Evolutionary conservation across 1,140 invertebrate genomes (phyloP).

Genomic region (Drosophila rufa): DNA sequence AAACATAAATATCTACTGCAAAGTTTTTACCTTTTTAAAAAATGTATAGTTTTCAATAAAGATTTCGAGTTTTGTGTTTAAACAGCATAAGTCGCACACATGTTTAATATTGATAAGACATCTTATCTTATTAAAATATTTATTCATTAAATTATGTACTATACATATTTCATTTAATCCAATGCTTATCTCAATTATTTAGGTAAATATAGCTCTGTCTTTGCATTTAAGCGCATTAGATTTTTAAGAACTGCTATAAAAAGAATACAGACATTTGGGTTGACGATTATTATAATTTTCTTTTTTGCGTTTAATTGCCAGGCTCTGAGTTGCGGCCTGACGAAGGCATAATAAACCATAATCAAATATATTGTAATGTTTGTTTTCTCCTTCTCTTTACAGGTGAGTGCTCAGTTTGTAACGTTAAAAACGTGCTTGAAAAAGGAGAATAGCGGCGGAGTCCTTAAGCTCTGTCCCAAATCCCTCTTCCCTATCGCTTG

Average conservation of each 20-base stretch:
- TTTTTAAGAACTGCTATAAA: background rate
- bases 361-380: slow-evolving; percentile 83
- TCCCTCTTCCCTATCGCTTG: slow-evolving; percentile 2
- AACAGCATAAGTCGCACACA: no score
- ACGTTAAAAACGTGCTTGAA: slow-evolving; percentile 60
- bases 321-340: slow-evolving; percentile 38
- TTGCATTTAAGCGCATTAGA: background rate
- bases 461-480: slow-evolving; percentile 3
- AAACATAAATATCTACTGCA: no score
- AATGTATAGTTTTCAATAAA: no score
- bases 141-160: no score
- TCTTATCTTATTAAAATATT: no score
- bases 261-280: background rate
- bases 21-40: no score
- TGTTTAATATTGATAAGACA: no score
- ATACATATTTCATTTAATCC: background rate
- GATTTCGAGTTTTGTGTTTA: no score
- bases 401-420: slow-evolving; percentile 61
- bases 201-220: background rate
- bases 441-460: slow-evolving; percentile 37
- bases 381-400: slow-evolving; percentile 69
- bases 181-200: background rate
- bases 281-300: slow-evolving; percentile 65
- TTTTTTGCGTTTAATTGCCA: slow-evolving; percentile 61
- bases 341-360: slow-evolving; percentile 72